phyloP scores from a whole-genome alignment of 2,797 vertebrate genomes.

The Myotis myotis region DNA sequence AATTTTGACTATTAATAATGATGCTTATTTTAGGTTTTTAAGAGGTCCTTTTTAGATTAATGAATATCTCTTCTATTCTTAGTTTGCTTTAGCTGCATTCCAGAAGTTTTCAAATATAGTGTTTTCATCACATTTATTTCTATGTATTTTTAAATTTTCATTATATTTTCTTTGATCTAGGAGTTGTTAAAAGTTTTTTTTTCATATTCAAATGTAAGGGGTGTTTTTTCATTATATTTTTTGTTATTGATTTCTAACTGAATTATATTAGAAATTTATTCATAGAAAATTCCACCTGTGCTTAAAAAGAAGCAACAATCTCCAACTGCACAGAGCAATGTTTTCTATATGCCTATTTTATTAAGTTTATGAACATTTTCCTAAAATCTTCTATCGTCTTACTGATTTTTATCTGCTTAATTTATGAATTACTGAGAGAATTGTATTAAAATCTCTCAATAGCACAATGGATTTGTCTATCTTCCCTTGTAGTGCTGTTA shows the following conservation, averaged over 20 bases:
- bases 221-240: slow-evolving; percentile 12
- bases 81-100: not conserved
- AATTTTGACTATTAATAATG: not conserved
- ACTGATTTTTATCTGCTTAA: not conserved
- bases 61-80: not conserved
- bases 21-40: not conserved
- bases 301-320: slow-evolving; percentile 29
- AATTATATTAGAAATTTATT: slow-evolving; percentile 55
- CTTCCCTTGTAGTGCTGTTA: not conserved
- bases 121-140: slow-evolving; percentile 19
- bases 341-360: not conserved
- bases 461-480: not conserved
- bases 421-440: not conserved
- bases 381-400: not conserved
- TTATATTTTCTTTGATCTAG: slow-evolving; percentile 16
- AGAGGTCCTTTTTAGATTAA: not conserved
- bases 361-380: not conserved
- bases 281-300: slow-evolving; percentile 16
- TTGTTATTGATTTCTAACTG: slow-evolving; percentile 42
- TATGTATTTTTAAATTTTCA: slow-evolving; percentile 22
- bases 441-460: not conserved
- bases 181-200: slow-evolving; percentile 12
- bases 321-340: not conserved
- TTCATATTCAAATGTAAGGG: not conserved
- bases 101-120: not conserved